Base-by-base conservation (phyloP, 1,140 invertebrate species). In the Papilio dardanus region DNA sequence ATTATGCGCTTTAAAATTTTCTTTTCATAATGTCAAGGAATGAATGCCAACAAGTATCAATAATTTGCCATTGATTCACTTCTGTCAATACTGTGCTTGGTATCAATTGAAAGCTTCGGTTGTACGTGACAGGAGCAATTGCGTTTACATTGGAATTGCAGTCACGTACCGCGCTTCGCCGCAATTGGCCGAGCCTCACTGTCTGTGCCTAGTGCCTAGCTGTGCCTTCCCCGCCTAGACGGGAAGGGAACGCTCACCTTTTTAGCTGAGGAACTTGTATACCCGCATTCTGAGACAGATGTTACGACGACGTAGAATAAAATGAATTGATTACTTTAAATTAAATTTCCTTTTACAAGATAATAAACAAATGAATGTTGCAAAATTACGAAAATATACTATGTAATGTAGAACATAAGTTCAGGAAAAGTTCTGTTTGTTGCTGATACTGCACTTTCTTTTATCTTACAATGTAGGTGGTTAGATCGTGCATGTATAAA, bases 401-500 rank as follows among this genome's bases (percentile, higher is more conserved):
- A n/a, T n/a, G n/a, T n/a, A n/a, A n/a, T n/a, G n/a, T n/a, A n/a
- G n/a, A n/a, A n/a, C n/a, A n/a, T 24, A 28, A 28, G 14, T 14
- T 62, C 21, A 28, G 4, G 24, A 62, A 28, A 62, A 28, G 0
- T 1, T 62, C 2, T 12, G 10, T 12, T n/a, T 30, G 24, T 30
- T 46, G n/a, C 42, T 46, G 14, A 5, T n/a, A 54, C 42, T 31
- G 71, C 14, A 73, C 71, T 58, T 73, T 73, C 46, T 69, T 69
- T 58, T n/a, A 58, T 73, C 58, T 54, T 19, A 73, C 46, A 73
- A 58, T 58, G 46, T 42, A 58, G 33, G 30, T 58, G 28, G 28
- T 24, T 73, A 30, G 71, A 73, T 73, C 46, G 16, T 71, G 68
- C 68, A 46, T 71, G 68, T 46, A 71, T 54, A 73, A 73, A 73